phyloP scores from a whole-genome alignment of 2,113 vertebrate genomes.

The Psilopsiagon aurifrons region DNA sequence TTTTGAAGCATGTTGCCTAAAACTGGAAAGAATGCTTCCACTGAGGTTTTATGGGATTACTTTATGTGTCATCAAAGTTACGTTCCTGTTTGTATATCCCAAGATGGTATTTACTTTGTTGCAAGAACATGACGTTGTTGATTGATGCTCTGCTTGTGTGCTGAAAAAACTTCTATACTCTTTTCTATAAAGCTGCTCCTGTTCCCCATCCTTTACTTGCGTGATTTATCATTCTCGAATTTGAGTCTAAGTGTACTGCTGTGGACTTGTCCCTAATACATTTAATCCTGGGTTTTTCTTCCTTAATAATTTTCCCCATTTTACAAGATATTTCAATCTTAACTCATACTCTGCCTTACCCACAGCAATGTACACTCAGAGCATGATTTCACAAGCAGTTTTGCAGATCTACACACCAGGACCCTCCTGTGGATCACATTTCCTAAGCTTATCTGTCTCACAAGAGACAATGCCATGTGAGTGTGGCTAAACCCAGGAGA shows the following conservation, averaged over 20 bases:
- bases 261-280: neutral
- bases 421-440: neutral
- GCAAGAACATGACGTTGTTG: neutral
- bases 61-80: neutral
- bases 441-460: neutral
- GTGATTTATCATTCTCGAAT: neutral
- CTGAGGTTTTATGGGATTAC: neutral
- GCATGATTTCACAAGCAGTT: neutral
- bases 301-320: neutral
- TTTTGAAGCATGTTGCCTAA: neutral
- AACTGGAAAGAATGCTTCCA: neutral
- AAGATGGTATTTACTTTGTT: neutral
- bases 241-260: neutral
- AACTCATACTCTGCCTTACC: neutral
- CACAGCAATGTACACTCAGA: neutral
- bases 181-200: neutral
- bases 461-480: accelerated
- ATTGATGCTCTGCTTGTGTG: neutral
- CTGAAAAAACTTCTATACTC: neutral
- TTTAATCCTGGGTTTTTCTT: neutral
- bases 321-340: neutral
- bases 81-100: neutral
- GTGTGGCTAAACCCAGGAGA: neutral
- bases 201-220: neutral
- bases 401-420: neutral